phyloP scores from a whole-genome alignment of 2,113 vertebrate species.

The Callionymus lyra region DNA sequence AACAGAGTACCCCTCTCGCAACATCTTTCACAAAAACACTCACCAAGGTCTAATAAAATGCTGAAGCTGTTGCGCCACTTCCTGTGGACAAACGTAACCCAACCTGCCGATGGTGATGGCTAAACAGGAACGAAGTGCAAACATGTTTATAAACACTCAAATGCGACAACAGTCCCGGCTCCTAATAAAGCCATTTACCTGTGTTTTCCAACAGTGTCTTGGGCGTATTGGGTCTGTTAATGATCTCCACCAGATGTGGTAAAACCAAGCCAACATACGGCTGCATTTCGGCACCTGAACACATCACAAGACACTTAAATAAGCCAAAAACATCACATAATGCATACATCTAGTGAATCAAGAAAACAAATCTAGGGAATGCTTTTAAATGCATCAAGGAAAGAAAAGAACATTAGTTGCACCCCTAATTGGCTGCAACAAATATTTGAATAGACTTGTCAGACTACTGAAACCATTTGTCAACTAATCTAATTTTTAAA shows the following conservation, averaged over 20 bases:
- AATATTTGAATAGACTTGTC: too few relatives aligned
- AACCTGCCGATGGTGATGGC: conserved; percentile 91
- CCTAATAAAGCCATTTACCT: conserved; percentile 49
- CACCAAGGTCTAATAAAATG: conserved; percentile 92
- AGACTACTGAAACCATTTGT: too few relatives aligned
- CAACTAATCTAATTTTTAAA: too few relatives aligned
- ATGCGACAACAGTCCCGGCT: too few relatives aligned
- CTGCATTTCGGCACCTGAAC: conserved; percentile 87
- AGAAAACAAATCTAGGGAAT: too few relatives aligned
- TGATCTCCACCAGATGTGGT: conserved; percentile 87
- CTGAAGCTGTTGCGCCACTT: conserved; percentile 89
- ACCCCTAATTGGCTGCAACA: too few relatives aligned
- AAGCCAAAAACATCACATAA: too few relatives aligned
- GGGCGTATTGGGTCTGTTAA: conserved; percentile 89
- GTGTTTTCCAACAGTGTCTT: conserved; percentile 94
- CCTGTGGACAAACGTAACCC: conserved; percentile 90
- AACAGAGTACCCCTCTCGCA: neutral
- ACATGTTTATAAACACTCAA: neutral
- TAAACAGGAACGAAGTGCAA: conserved; percentile 28
- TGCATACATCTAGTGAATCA: too few relatives aligned
- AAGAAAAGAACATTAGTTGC: too few relatives aligned
- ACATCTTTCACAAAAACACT: conserved; percentile 27
- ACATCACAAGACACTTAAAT: neutral
- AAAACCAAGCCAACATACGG: conserved; percentile 87
- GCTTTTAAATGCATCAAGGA: too few relatives aligned